These are phyloP conservation scores for Thecocarcelia acutangulata DNA, from an alignment of 2,888 invertebrate genomes.

Conservation along the genomic window DNA sequence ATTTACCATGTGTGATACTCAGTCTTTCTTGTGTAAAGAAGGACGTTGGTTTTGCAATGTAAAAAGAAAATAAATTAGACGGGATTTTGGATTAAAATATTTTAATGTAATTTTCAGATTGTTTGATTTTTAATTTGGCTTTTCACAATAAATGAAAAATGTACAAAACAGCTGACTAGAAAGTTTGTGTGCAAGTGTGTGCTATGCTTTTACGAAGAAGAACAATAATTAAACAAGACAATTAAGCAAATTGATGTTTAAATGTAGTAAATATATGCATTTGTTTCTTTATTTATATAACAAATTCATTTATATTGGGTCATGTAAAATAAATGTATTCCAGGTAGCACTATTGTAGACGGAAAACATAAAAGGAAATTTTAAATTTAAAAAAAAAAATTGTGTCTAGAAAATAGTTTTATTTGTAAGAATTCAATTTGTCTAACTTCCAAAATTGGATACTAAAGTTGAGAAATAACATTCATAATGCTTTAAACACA, in stretches of 20 bases:
- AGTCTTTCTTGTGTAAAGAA: neutral
- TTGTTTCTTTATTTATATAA: too few species aligned
- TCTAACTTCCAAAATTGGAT: too few species aligned
- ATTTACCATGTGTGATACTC: too few species aligned
- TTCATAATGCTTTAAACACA: too few species aligned
- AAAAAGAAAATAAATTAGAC: slow-evolving; percentile 43
- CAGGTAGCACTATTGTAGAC: neutral
- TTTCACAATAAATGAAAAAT: slow-evolving; percentile 19
- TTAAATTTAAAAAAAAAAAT: too few species aligned
- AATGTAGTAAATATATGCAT: slow-evolving; percentile 5
- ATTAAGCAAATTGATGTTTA: neutral
- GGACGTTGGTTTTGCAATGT: neutral
- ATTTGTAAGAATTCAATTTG: too few species aligned
- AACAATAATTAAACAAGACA: slow-evolving; percentile 28
- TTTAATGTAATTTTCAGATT: slow-evolving; percentile 61
- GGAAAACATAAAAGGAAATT: neutral
- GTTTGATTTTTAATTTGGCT: slow-evolving; percentile 62
- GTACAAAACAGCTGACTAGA: neutral
- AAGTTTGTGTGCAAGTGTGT: neutral
- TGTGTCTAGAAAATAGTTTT: too few species aligned
- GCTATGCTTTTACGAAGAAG: neutral
- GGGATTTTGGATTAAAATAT: slow-evolving; percentile 64
- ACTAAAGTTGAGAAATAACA: too few species aligned
- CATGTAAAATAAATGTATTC: slow-evolving; percentile 13
- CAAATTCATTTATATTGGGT: neutral